Evolutionary conservation across 2,113 vertebrate species (phyloP).

Genomic region (Smithornis capensis): DNA sequence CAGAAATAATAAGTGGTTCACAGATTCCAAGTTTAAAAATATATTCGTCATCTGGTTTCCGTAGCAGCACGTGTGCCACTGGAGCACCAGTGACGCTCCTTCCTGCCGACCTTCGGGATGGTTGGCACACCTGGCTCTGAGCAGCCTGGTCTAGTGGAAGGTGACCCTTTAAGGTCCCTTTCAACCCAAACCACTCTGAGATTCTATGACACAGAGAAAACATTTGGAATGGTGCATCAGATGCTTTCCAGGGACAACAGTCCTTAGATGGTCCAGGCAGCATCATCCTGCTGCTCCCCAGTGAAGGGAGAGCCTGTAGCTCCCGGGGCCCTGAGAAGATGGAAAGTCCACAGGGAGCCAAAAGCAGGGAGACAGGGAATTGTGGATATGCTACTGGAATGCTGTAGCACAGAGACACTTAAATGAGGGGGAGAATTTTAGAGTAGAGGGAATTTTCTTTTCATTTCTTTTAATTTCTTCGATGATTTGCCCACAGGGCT

Average conservation of each 20-base stretch:
- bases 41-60: slow-evolving; percentile 61
- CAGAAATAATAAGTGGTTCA: slow-evolving; percentile 74
- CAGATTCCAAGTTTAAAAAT: slow-evolving; percentile 77
- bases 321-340: accelerated
- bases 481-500: accelerated
- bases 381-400: neutral
- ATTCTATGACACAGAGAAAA: neutral
- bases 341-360: neutral
- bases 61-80: neutral
- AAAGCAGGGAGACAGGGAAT: neutral
- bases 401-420: neutral
- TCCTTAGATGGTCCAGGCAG: neutral
- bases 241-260: neutral
- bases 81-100: neutral
- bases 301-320: neutral
- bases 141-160: neutral
- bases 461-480: neutral
- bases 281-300: neutral
- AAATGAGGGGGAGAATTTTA: neutral
- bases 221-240: accelerated
- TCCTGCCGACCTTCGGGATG: neutral
- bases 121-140: neutral
- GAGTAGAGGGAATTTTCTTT: neutral
- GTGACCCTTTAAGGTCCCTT: neutral
- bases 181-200: neutral